Base-by-base conservation (phyloP, 2,797 vertebrate species). In the Helicolenus hilgendorfi region DNA sequence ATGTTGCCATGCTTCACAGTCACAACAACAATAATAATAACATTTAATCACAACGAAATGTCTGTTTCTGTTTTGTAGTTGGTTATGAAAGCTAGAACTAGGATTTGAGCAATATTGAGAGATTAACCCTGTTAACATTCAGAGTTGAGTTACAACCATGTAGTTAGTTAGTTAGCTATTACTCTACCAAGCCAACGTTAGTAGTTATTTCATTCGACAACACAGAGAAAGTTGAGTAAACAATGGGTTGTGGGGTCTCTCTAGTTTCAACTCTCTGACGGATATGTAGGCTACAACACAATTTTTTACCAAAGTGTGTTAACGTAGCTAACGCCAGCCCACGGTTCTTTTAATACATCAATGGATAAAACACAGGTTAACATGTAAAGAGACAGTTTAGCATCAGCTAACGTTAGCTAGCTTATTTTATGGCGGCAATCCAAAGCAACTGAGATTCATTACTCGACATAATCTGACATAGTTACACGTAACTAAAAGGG, bases 391-490 rank as follows among this genome's bases (percentile, higher is more conserved):
- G 11, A 22, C 31, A 27, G 4, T 24, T 29, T 5, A 35, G 64
- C 76, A 9, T 33, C 10, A 27, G 29, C 5, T 29, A 68, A 38
- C 68, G 38, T 69, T 13, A 76, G 26, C 8, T 38, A 49, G 15
- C 10, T 26, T 4, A 36, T 3, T 4, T 49, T 56, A 49, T 2
- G 55, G 2, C 45, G 13, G 13, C 53, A 15, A 72, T 27, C 3
- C 45, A 5, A 22, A 65, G 5, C 5, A 8, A 38, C 8, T 53
- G 2, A 8, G 35, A 45, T 33, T 24, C 3, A 27, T 29, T 15
- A 49, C 8, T 31, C 18, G 35, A 7, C 7, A 62, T 24, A 1
- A 20, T 0, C 29, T 15, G 0, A 31, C 5, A 6, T 0, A 14
- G 11, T 3, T 4, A 0, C 9, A 2, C 15, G 2, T 31, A 7